Percentiles rank a stretch among this genome's conserved stretches.
Conservation (phyloP, 2,797 vertebrate species). For the Gallinago stenura region DNA sequence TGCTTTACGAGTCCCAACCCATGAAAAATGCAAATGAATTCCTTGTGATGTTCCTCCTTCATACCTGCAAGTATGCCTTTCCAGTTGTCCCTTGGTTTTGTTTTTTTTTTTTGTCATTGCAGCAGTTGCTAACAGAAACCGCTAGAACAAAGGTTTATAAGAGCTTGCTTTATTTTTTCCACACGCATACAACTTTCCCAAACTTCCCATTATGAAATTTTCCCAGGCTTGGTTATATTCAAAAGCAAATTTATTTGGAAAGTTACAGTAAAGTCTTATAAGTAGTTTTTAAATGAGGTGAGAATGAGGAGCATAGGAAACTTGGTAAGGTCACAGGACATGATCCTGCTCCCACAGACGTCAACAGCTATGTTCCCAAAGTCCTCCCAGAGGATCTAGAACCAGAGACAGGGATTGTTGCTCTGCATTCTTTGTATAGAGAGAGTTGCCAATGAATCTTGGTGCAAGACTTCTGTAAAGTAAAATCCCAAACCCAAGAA, state of each 20-base stretch:
- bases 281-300: slow-evolving; percentile 1
- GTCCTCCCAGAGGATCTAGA: slow-evolving; percentile 51
- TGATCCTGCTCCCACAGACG: neutral
- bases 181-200: neutral
- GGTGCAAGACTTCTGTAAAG: neutral
- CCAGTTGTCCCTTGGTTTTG: neutral
- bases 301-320: slow-evolving; percentile 21
- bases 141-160: neutral
- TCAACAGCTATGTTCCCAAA: neutral
- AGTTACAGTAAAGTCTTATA: slow-evolving; percentile 23
- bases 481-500: neutral
- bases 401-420: neutral
- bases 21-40: neutral
- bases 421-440: neutral
- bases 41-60: neutral
- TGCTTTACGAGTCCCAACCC: neutral
- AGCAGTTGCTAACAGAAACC: neutral
- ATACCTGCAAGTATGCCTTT: neutral
- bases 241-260: slow-evolving; percentile 48
- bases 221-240: slow-evolving; percentile 39
- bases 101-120: neutral
- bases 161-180: neutral
- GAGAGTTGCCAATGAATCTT: neutral
- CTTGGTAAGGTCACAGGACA: slow-evolving; percentile 40
- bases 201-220: neutral